Conservation (phyloP, 2,797 vertebrate species). For the Furcifer pardalis region DNA sequence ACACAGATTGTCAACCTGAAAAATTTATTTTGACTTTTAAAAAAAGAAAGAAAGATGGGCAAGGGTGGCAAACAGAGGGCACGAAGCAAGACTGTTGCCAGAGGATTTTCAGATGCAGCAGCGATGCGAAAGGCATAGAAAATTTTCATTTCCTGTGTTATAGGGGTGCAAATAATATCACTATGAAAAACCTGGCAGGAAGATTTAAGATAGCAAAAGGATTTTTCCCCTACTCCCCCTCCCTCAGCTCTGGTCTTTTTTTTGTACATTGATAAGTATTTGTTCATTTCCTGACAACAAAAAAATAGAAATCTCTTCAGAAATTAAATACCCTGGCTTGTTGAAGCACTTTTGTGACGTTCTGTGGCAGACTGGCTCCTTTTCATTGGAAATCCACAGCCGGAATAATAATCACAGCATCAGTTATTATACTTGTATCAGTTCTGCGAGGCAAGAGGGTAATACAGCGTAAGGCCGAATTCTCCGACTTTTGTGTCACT, state of each 20-base stretch:
- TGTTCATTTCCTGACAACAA: slow-evolving; percentile 99
- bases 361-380: slow-evolving; percentile 82
- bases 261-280: slow-evolving; percentile 97
- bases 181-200: slow-evolving; percentile 89
- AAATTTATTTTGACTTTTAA: no score
- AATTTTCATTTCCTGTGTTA: slow-evolving; percentile 98
- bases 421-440: slow-evolving; percentile 90
- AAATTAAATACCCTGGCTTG: slow-evolving; percentile 86
- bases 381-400: slow-evolving; percentile 85
- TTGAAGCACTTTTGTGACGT: slow-evolving; percentile 84
- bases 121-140: slow-evolving; percentile 78
- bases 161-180: slow-evolving; percentile 89
- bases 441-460: slow-evolving; percentile 78
- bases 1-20: slow-evolving; percentile 41
- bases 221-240: background rate
- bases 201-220: slow-evolving; percentile 89
- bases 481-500: slow-evolving; percentile 93
- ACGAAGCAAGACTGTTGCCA: slow-evolving; percentile 70
- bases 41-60: slow-evolving; percentile 64
- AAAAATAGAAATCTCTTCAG: slow-evolving; percentile 87
- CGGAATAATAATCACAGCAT: slow-evolving; percentile 90
- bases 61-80: slow-evolving; percentile 37
- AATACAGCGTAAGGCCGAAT: slow-evolving; percentile 80
- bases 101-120: slow-evolving; percentile 83
- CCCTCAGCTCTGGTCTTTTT: background rate